Conservation (phyloP, 1,140 invertebrate species). For the roundworm (Caenorhabditis elegans) region WBcel235 BX284603.4:8766501-8767000, state of each 20-base stretch:
- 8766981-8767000: constrained; percentile 31
- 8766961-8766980: no score
- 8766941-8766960: no score
- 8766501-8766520: not conserved
- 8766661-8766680: constrained; percentile 58
- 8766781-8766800: constrained; percentile 57
- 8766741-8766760: constrained; percentile 58
- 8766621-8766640: constrained; percentile 34
- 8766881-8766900: constrained; percentile 35
- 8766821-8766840: constrained; percentile 60
- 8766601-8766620: no score
- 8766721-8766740: constrained; percentile 55
- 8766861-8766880: constrained; percentile 64
- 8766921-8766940: constrained; percentile 25
- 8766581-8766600: no score
- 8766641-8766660: constrained; percentile 58
- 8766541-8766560: not conserved
- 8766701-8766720: constrained; percentile 49
- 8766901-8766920: constrained; percentile 3
- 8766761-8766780: constrained; percentile 53
- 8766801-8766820: constrained; percentile 55
- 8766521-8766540: not conserved
- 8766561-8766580: not conserved
- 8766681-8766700: constrained; percentile 54
- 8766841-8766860: constrained; percentile 63